Conservation (phyloP, 2,797 vertebrate genomes). For the Mormyrus proboscirostris region DNA sequence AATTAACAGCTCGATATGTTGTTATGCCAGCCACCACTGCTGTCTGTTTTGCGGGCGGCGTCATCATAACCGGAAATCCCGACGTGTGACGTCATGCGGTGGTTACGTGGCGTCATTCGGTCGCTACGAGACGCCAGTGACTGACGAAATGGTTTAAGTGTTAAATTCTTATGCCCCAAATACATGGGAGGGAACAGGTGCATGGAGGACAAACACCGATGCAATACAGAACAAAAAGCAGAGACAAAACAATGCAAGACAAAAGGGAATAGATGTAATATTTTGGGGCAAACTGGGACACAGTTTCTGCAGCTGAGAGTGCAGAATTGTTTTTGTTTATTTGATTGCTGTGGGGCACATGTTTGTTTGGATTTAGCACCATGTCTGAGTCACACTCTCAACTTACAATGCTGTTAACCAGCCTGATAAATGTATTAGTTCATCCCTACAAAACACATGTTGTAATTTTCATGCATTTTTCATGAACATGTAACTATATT, state of each 20-base stretch:
- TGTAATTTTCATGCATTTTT: background rate
- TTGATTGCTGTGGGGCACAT: background rate
- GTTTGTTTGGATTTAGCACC: background rate
- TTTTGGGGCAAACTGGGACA: background rate
- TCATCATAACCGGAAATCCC: constrained; percentile 5
- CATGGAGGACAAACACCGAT: background rate
- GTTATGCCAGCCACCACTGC: background rate
- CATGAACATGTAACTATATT: background rate
- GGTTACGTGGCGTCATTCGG: background rate
- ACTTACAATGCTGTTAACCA: background rate
- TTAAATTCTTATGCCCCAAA: background rate
- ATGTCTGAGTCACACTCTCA: background rate
- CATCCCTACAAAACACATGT: background rate
- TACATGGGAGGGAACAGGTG: background rate
- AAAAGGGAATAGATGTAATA: background rate
- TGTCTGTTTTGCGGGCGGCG: background rate
- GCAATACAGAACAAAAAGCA: background rate
- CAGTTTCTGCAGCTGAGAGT: background rate
- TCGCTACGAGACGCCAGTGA: background rate
- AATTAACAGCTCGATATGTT: background rate
- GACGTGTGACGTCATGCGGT: background rate
- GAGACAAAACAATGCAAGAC: background rate
- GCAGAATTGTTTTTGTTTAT: background rate
- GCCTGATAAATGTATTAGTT: background rate
- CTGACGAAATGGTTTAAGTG: background rate